Conservation (phyloP, 2,113 vertebrate species). For the Sphaerodactylus townsendi region DNA sequence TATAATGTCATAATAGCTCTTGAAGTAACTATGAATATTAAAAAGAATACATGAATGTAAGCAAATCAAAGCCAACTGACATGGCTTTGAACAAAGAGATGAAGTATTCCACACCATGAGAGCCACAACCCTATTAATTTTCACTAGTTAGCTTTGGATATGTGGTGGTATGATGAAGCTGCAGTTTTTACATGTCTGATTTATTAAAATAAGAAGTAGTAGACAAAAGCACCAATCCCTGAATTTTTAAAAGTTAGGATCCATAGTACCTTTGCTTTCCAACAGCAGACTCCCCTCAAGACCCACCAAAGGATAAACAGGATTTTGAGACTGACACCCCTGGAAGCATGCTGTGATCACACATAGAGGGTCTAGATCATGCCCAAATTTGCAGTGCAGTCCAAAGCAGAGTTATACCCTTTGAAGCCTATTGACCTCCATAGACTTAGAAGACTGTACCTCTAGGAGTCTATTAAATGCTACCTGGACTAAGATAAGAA, state of each 20-base stretch:
- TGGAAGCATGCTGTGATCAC: background rate
- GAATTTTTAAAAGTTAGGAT: background rate
- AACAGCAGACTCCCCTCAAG: background rate
- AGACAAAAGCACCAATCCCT: background rate
- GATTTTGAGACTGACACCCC: background rate
- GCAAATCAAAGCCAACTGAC: slow-evolving; percentile 17
- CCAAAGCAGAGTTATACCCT: too few species aligned
- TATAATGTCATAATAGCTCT: slow-evolving; percentile 18
- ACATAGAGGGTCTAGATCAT: too few species aligned
- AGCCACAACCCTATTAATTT: slow-evolving; percentile 18
- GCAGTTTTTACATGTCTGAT: background rate
- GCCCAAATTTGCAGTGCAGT: too few species aligned
- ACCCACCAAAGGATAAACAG: background rate
- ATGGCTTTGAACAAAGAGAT: slow-evolving; percentile 1
- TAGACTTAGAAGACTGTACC: too few species aligned
- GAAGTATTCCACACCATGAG: background rate
- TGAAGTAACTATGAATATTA: background rate
- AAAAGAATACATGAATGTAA: slow-evolving; percentile 13
- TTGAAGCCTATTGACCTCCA: too few species aligned
- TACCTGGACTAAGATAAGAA: background rate
- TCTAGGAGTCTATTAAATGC: too few species aligned
- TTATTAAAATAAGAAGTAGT: background rate
- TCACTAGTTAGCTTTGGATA: background rate
- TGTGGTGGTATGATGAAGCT: background rate
- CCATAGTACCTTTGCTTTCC: background rate